phyloP scores from a whole-genome alignment of 1,140 invertebrate genomes.

The Tetramorium simillimum region DNA sequence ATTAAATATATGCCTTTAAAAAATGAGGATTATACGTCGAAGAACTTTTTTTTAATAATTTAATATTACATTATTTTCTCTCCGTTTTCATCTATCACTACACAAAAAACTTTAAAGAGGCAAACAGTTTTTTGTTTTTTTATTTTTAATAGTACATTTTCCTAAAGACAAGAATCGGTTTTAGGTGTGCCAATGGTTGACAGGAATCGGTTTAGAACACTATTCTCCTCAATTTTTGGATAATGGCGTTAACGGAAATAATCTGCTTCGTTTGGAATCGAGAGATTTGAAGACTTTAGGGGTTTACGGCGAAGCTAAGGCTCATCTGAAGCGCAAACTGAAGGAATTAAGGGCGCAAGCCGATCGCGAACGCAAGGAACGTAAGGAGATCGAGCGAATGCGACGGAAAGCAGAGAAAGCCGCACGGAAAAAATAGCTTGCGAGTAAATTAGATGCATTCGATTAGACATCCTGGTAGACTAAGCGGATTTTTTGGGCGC shows the following conservation, averaged over 20 bases:
- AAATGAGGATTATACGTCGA: neutral
- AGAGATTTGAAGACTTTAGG: slow-evolving; percentile 95
- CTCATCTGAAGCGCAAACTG: slow-evolving; percentile 93
- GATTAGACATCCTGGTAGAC: neutral
- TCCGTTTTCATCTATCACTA: neutral
- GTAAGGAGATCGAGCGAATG: slow-evolving; percentile 91
- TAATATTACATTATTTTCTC: neutral
- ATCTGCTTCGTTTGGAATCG: slow-evolving; percentile 93
- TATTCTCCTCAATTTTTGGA: slow-evolving; percentile 94
- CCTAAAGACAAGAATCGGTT: slow-evolving; percentile 49
- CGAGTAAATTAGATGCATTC: slow-evolving; percentile 26
- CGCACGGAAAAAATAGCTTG: slow-evolving; percentile 87
- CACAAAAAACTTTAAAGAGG: neutral
- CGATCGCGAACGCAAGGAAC: slow-evolving; percentile 93
- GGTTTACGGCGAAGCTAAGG: slow-evolving; percentile 92
- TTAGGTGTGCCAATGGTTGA: slow-evolving; percentile 95
- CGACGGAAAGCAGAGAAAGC: slow-evolving; percentile 93
- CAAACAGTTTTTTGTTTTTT: slow-evolving; percentile 1
- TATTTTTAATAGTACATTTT: slow-evolving; percentile 13
- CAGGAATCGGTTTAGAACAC: slow-evolving; percentile 92
- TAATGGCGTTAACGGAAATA: slow-evolving; percentile 93
- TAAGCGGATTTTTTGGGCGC: slow-evolving; percentile 1
- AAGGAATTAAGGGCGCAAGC: slow-evolving; percentile 93
- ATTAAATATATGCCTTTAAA: neutral
- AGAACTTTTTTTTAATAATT: neutral